phyloP scores from a whole-genome alignment of 2,888 invertebrate genomes.

The Heliconius cydno region DNA sequence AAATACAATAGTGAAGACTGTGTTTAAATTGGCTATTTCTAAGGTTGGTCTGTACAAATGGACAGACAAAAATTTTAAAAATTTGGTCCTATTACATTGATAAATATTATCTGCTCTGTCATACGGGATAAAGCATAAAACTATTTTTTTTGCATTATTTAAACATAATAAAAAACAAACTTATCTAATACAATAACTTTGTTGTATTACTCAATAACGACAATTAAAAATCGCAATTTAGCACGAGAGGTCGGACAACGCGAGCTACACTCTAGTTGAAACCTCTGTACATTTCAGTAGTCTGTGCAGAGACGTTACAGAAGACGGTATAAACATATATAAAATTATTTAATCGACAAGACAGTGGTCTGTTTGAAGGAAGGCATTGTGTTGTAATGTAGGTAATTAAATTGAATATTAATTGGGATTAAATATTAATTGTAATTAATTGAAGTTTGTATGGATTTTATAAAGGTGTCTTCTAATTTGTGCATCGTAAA shows the following conservation, averaged over 20 bases:
- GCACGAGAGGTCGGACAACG: slow-evolving; percentile 25
- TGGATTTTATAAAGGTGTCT: slow-evolving; percentile 16
- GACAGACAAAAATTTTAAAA: too few species aligned
- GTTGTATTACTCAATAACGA: slow-evolving; percentile 4
- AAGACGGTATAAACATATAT: slow-evolving; percentile 4
- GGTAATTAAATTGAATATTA: neutral
- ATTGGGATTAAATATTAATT: neutral
- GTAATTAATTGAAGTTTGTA: neutral
- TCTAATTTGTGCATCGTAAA: slow-evolving; percentile 30
- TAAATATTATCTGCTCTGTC: neutral
- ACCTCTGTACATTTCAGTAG: slow-evolving; percentile 37
- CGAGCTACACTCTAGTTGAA: slow-evolving; percentile 21
- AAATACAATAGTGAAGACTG: too few species aligned
- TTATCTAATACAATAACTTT: slow-evolving; percentile 3
- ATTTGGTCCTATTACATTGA: too few species aligned
- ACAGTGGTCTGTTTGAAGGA: slow-evolving; percentile 14
- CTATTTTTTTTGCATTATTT: neutral
- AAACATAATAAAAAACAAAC: neutral
- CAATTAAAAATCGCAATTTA: slow-evolving; percentile 20
- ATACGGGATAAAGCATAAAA: neutral
- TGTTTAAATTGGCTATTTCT: too few species aligned
- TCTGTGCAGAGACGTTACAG: slow-evolving; percentile 28
- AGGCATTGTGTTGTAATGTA: neutral
- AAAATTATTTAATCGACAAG: slow-evolving; percentile 21
- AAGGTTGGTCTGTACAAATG: too few species aligned